Percentiles rank a stretch among this genome's conserved stretches.
Conservation (phyloP, 2,797 vertebrate genomes). For the Bryconaethiops microstoma region DNA sequence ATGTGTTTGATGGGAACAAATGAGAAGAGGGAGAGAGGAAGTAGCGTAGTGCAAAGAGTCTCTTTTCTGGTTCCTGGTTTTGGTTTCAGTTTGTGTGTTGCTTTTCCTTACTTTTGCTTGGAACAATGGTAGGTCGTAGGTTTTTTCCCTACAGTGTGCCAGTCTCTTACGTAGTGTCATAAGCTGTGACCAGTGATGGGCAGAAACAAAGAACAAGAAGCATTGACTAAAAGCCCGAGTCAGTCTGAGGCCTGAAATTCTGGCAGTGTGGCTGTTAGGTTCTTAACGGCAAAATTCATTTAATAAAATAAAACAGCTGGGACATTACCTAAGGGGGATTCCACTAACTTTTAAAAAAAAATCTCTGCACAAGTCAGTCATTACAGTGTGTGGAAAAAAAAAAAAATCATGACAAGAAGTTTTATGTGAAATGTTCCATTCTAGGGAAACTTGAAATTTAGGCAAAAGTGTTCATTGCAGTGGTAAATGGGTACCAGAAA, state of each 20-base stretch:
- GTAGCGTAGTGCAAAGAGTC: neutral
- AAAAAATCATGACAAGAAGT: no score
- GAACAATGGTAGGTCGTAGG: neutral
- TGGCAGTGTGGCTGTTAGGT: neutral
- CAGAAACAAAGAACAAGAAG: neutral
- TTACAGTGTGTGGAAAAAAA: no score
- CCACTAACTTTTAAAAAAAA: no score
- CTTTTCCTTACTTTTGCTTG: neutral
- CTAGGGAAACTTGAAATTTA: no score
- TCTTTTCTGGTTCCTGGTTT: neutral
- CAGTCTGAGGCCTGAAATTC: neutral
- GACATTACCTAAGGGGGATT: no score
- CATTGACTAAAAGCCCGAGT: neutral
- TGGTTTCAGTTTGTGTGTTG: neutral
- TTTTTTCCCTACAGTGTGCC: neutral
- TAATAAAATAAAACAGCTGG: neutral
- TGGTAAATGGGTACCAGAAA: no score
- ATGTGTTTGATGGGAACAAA: neutral
- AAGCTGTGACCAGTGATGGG: neutral
- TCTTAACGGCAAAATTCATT: neutral
- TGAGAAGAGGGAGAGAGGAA: constrained; percentile 4
- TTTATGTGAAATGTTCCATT: no score
- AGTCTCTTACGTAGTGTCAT: neutral
- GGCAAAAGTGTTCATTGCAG: no score
- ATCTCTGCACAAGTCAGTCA: no score